Conservation (phyloP, 2,888 invertebrate genomes). For the Stictocephala bisonia region DNA sequence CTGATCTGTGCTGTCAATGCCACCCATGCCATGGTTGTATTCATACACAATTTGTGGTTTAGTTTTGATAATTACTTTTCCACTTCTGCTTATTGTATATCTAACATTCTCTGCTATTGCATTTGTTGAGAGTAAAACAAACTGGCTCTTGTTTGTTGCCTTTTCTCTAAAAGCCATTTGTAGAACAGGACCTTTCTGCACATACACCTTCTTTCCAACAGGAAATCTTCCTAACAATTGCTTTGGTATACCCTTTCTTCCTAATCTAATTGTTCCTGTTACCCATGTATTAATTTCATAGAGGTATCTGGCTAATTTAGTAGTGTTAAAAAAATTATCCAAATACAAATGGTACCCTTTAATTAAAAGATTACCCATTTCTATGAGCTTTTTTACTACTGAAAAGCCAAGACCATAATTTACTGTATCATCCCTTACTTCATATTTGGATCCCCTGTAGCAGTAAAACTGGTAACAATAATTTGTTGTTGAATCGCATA, state of each 20-base stretch:
- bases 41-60: slow-evolving; percentile 23
- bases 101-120: slow-evolving; percentile 11
- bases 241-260: slow-evolving; percentile 20
- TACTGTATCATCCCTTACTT: not conserved
- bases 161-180: slow-evolving; percentile 29
- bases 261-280: slow-evolving; percentile 33
- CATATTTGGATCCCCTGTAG: slow-evolving; percentile 23
- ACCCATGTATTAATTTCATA: slow-evolving; percentile 11
- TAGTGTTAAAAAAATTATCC: slow-evolving; percentile 38
- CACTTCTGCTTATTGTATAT: slow-evolving; percentile 16
- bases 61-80: slow-evolving; percentile 16
- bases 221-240: slow-evolving; percentile 11
- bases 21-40: slow-evolving; percentile 39
- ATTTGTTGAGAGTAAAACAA: slow-evolving; percentile 36
- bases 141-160: slow-evolving; percentile 14
- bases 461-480: slow-evolving; percentile 34
- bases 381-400: slow-evolving; percentile 18
- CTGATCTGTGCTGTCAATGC: slow-evolving; percentile 31
- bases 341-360: slow-evolving; percentile 39
- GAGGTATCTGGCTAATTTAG: slow-evolving; percentile 7
- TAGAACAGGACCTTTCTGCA: slow-evolving; percentile 32
- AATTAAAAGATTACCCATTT: slow-evolving; percentile 30
- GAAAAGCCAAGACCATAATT: not conserved
- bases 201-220: slow-evolving; percentile 31
- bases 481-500: slow-evolving; percentile 35